A percentile compares a stretch with the other conserved stretches of the same genome.
These are phyloP conservation scores for Cyprinodon variegatus DNA, from an alignment of 2,113 vertebrate genomes.

Conservation along the genomic window DNA sequence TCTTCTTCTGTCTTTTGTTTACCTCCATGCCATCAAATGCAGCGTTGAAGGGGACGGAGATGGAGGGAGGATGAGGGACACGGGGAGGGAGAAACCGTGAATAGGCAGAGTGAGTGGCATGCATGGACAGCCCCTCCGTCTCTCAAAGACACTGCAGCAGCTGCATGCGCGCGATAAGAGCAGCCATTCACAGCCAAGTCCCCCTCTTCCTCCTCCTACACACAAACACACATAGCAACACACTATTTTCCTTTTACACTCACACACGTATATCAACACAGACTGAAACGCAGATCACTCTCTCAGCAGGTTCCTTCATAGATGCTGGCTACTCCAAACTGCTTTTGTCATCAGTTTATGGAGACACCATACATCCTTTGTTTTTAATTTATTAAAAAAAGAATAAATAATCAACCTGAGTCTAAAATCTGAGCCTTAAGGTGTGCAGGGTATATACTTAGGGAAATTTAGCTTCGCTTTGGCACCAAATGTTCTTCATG, in stretches of 20 bases:
- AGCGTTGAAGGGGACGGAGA: slow-evolving; percentile 45
- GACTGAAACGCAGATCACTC: slow-evolving; percentile 17
- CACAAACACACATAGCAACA: slow-evolving; percentile 48
- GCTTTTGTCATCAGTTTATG: slow-evolving; percentile 57
- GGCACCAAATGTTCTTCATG: neutral
- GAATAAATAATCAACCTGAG: neutral
- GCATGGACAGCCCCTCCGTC: slow-evolving; percentile 75
- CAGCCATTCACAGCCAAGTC: slow-evolving; percentile 73
- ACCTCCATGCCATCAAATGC: slow-evolving; percentile 53
- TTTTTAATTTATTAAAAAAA: neutral
- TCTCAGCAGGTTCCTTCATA: slow-evolving; percentile 43
- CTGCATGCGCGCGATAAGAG: slow-evolving; percentile 80
- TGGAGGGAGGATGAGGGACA: slow-evolving; percentile 23
- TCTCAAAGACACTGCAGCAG: slow-evolving; percentile 78
- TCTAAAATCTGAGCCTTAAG: slow-evolving; percentile 39
- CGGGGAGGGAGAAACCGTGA: slow-evolving; percentile 55
- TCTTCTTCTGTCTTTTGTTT: slow-evolving; percentile 22
- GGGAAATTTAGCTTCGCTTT: neutral
- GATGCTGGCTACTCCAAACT: slow-evolving; percentile 51
- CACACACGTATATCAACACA: slow-evolving; percentile 20
- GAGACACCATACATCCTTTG: slow-evolving; percentile 38
- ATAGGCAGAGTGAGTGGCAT: slow-evolving; percentile 72
- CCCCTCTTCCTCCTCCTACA: slow-evolving; percentile 64
- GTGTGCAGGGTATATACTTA: slow-evolving; percentile 1
- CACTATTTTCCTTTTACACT: slow-evolving; percentile 28